A percentile compares a stretch with the other conserved stretches of the same genome.
Conservation (phyloP, 2,797 vertebrate species). For the Labeo calbasu region DNA sequence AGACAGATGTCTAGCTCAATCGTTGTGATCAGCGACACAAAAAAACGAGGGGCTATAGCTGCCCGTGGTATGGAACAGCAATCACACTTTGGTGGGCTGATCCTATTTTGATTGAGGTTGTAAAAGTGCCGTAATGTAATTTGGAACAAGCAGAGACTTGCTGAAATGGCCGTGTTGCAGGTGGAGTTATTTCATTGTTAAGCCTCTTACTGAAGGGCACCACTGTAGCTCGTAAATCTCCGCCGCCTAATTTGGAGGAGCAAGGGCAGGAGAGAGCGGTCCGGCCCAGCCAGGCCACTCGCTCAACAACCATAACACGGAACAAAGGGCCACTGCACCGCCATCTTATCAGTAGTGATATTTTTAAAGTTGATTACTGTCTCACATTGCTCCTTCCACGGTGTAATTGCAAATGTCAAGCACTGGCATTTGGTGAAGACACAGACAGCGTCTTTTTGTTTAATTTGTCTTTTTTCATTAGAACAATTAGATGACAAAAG, state of each 20-base stretch:
- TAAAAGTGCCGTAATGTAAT: conserved; percentile 63
- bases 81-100: conserved; percentile 56
- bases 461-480: conserved; percentile 68
- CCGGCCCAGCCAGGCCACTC: conserved; percentile 48
- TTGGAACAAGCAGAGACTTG: conserved; percentile 61
- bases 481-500: conserved; percentile 74
- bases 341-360: conserved; percentile 65
- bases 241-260: conserved; percentile 63
- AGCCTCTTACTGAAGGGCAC: conserved; percentile 74
- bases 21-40: conserved; percentile 41
- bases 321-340: conserved; percentile 52
- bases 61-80: conserved; percentile 54
- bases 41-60: conserved; percentile 44
- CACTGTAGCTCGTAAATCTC: conserved; percentile 76
- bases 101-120: conserved; percentile 61
- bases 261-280: conserved; percentile 57
- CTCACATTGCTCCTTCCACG: conserved; percentile 60
- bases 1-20: conserved; percentile 51
- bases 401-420: conserved; percentile 75
- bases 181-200: conserved; percentile 65
- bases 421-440: conserved; percentile 77
- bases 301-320: conserved; percentile 49
- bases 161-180: conserved; percentile 64
- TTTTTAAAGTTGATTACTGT: conserved; percentile 73
- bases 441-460: conserved; percentile 69